Percentiles rank a stretch among this genome's conserved stretches.
phyloP scores from a whole-genome alignment of 1,140 invertebrate species.

The Limonius californicus region DNA sequence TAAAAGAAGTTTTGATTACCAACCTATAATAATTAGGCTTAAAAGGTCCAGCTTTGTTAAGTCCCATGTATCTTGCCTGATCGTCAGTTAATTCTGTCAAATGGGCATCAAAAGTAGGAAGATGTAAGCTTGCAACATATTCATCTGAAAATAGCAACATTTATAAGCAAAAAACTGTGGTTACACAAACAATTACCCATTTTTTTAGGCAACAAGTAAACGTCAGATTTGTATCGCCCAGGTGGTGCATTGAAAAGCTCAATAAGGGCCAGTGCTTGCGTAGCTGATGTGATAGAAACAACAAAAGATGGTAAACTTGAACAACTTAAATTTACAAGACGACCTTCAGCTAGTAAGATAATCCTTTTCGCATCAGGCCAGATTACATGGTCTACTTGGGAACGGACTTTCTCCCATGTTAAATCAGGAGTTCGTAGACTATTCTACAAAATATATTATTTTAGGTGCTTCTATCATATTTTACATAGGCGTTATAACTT shows the following conservation, averaged over 20 bases:
- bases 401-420: constrained; percentile 95
- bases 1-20: no score
- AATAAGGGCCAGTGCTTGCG: constrained; percentile 92
- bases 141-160: constrained; percentile 69
- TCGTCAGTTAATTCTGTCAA: constrained; percentile 94
- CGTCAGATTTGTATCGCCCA: constrained; percentile 93
- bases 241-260: constrained; percentile 94
- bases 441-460: constrained; percentile 59
- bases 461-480: not conserved
- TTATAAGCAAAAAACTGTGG: not conserved
- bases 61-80: constrained; percentile 96
- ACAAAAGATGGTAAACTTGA: constrained; percentile 97
- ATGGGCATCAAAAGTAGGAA: constrained; percentile 95
- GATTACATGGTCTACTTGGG: constrained; percentile 96
- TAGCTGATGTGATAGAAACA: constrained; percentile 91
- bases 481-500: no score
- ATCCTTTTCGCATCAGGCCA: constrained; percentile 92
- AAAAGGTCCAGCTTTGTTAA: constrained; percentile 96
- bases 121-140: constrained; percentile 92
- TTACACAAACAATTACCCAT: constrained; percentile 68
- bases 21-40: constrained; percentile 99
- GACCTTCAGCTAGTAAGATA: constrained; percentile 90
- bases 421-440: constrained; percentile 89
- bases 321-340: constrained; percentile 93
- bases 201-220: constrained; percentile 96